Evolutionary conservation across 1,140 invertebrate genomes (phyloP).

Genomic region (Drosophila auraria): DNA sequence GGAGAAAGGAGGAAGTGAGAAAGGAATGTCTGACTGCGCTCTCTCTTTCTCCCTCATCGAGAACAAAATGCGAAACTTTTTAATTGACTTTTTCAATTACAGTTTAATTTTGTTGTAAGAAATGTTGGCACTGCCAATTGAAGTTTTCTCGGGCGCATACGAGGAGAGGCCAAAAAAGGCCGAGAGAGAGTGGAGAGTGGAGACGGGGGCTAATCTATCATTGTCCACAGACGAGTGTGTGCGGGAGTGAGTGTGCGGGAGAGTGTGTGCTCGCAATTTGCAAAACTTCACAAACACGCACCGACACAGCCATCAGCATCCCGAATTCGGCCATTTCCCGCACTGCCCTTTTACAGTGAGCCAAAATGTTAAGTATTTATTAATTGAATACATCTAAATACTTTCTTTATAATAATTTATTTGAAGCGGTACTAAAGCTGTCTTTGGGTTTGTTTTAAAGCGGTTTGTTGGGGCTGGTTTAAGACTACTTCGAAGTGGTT

Average conservation of each 20-base stretch:
- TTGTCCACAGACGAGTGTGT: constrained; percentile 58
- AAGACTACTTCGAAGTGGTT: no score
- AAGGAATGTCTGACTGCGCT: constrained; percentile 33
- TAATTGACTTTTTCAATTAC: constrained; percentile 84
- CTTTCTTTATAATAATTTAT: no score
- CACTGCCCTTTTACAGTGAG: constrained; percentile 16
- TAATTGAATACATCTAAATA: no score
- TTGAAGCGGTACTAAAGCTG: no score
- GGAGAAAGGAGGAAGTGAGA: neutral
- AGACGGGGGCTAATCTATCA: constrained; percentile 70
- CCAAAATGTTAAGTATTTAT: neutral
- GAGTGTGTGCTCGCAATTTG: constrained; percentile 66
- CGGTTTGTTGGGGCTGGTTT: no score
- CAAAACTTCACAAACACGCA: constrained; percentile 81
- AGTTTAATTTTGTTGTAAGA: constrained; percentile 82
- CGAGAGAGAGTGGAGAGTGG: neutral
- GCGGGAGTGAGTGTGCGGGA: constrained; percentile 19
- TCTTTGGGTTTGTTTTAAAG: no score
- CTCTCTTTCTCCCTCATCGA: constrained; percentile 36
- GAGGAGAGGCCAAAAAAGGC: constrained; percentile 19
- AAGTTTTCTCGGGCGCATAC: constrained; percentile 58
- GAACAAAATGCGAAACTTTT: constrained; percentile 78
- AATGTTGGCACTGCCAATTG: constrained; percentile 75
- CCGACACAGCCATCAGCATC: constrained; percentile 40
- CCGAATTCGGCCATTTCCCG: constrained; percentile 26